A percentile compares a stretch with the other conserved stretches of the same genome.
phyloP scores from a whole-genome alignment of 2,797 vertebrate species.

The Cheirogaleus major region DNA sequence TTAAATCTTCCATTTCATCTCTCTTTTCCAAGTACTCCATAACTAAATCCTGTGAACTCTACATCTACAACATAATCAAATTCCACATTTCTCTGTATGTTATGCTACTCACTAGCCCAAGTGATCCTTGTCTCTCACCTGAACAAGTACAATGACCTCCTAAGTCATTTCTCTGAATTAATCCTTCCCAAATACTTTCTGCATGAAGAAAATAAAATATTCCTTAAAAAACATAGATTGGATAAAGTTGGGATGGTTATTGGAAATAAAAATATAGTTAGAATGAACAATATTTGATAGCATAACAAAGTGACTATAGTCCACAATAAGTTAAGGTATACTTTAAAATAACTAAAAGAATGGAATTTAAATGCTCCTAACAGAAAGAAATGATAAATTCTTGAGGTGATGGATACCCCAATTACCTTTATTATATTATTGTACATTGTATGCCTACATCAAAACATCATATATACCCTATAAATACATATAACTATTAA shows the following conservation, averaged over 20 bases:
- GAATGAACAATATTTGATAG: background rate
- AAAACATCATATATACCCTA: background rate
- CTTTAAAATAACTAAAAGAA: background rate
- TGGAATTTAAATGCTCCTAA: background rate
- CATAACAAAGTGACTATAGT: background rate
- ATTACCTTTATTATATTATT: background rate
- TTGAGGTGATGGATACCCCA: background rate
- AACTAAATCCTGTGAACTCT: background rate
- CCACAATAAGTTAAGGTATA: background rate
- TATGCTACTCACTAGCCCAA: too few species aligned
- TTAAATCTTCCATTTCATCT: background rate
- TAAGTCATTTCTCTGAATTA: background rate
- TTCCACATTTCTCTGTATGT: background rate
- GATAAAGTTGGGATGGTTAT: background rate
- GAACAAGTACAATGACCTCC: background rate
- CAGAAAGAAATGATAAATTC: background rate
- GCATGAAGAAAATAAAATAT: background rate
- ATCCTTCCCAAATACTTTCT: background rate
- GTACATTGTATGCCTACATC: background rate
- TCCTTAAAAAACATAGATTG: background rate
- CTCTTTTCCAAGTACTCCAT: too few species aligned
- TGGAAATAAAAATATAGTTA: background rate
- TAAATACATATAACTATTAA: background rate
- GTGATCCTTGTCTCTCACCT: background rate
- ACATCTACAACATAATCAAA: background rate